Evolutionary conservation across 1,140 invertebrate genomes (phyloP).

Genomic region (Hycleus cichorii): DNA sequence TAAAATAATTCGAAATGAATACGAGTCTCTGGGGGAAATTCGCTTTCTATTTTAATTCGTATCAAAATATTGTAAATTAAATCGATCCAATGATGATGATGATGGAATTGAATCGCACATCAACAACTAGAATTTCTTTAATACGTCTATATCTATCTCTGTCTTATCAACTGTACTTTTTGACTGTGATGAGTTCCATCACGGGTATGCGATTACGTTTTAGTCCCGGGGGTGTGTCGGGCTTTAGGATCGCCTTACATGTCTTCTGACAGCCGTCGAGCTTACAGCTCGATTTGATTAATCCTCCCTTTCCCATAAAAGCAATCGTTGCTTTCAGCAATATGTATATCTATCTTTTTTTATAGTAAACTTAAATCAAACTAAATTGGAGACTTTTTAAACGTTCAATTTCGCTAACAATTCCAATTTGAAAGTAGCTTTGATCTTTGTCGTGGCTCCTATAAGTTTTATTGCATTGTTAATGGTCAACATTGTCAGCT

Average conservation of each 20-base stretch:
- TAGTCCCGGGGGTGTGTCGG: constrained; percentile 19
- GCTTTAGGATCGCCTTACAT: constrained; percentile 29
- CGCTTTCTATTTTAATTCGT: no score
- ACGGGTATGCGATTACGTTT: constrained; percentile 33
- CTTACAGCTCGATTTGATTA: constrained; percentile 33
- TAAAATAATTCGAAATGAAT: no score
- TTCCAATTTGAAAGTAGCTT: constrained; percentile 1
- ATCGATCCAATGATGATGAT: no score
- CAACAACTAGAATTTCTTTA: no score
- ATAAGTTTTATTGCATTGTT: constrained; percentile 18
- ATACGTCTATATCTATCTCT: not conserved
- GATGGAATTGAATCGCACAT: constrained; percentile 17
- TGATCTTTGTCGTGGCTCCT: constrained; percentile 14
- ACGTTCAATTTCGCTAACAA: no score
- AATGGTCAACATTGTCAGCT: constrained; percentile 17
- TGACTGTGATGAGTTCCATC: constrained; percentile 31
- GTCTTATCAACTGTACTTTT: not conserved
- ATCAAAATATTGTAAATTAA: no score
- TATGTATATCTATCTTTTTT: no score
- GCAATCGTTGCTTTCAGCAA: constrained; percentile 23
- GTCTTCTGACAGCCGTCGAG: constrained; percentile 28
- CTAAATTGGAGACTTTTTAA: no score
- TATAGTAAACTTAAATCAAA: no score
- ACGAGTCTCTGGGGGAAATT: no score
- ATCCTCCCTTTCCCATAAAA: constrained; percentile 30